These are phyloP conservation scores for Melanerpes formicivorus DNA, from an alignment of 2,113 vertebrate species.

Conservation along the genomic window DNA sequence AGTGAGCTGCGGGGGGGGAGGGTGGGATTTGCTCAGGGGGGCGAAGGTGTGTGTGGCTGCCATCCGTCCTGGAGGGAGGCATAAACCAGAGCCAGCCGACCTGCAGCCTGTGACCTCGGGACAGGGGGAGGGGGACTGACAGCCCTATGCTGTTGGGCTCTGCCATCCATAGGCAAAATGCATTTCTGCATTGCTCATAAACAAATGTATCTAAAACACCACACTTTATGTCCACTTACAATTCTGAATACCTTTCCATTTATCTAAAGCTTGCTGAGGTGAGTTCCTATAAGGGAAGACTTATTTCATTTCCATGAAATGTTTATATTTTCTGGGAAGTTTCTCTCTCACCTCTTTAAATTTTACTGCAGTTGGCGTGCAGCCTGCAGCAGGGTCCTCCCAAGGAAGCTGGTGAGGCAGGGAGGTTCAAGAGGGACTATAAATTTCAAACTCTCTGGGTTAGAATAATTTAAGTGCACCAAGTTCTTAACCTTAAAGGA, in stretches of 20 bases:
- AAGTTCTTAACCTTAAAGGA: slow-evolving; percentile 73
- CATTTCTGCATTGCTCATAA: slow-evolving; percentile 49
- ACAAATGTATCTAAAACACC: slow-evolving; percentile 53
- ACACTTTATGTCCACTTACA: slow-evolving; percentile 61
- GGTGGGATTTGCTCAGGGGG: not conserved
- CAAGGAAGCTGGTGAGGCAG: slow-evolving; percentile 84
- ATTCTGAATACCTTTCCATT: slow-evolving; percentile 70
- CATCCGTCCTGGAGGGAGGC: not conserved
- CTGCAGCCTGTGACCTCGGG: not conserved
- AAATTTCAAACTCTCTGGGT: slow-evolving; percentile 84
- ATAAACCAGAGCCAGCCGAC: not conserved
- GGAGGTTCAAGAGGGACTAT: slow-evolving; percentile 83
- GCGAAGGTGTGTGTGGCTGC: not conserved
- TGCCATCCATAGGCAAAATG: not conserved
- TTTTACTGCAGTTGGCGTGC: slow-evolving; percentile 91
- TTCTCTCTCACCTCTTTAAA: slow-evolving; percentile 99
- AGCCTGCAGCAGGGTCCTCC: slow-evolving; percentile 85
- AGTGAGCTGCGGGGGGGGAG: fast-evolving
- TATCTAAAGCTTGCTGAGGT: slow-evolving; percentile 66
- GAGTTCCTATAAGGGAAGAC: slow-evolving; percentile 77
- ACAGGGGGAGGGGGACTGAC: not conserved
- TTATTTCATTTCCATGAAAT: slow-evolving; percentile 85
- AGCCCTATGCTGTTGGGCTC: not conserved
- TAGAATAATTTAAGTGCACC: slow-evolving; percentile 76
- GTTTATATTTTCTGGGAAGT: slow-evolving; percentile 92